phyloP scores from a whole-genome alignment of 2,888 invertebrate genomes.

The Ophonus ardosiacus region DNA sequence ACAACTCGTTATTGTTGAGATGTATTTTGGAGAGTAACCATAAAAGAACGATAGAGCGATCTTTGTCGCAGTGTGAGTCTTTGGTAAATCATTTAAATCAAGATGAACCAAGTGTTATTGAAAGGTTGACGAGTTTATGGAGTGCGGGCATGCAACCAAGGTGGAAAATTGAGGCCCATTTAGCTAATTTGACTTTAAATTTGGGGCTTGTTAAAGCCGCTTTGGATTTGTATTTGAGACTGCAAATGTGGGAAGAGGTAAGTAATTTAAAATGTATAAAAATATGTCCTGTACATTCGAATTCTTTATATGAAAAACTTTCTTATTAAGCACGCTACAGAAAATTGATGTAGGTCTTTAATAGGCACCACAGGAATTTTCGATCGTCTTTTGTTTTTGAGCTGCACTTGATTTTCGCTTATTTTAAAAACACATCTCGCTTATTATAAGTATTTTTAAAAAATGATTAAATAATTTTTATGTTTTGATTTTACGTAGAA shows the following conservation, averaged over 20 bases:
- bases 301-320: neutral
- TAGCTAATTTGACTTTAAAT: slow-evolving; percentile 88
- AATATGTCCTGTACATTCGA: too few species aligned
- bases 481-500: too few species aligned
- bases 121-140: slow-evolving; percentile 82
- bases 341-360: too few species aligned
- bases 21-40: slow-evolving; percentile 87
- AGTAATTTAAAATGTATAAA: too few species aligned
- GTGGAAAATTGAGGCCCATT: slow-evolving; percentile 87
- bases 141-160: slow-evolving; percentile 84
- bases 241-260: slow-evolving; percentile 93
- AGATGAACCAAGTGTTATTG: slow-evolving; percentile 73
- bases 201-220: slow-evolving; percentile 92
- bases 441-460: too few species aligned
- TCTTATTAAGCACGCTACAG: neutral
- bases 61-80: slow-evolving; percentile 91
- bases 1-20: slow-evolving; percentile 85
- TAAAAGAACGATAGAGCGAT: slow-evolving; percentile 90
- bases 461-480: too few species aligned
- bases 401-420: too few species aligned
- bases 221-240: slow-evolving; percentile 84
- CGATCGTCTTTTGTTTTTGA: too few species aligned
- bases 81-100: slow-evolving; percentile 80
- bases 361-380: too few species aligned
- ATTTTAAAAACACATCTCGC: too few species aligned